phyloP scores from a whole-genome alignment of 2,797 vertebrate species.

The Salarias fasciatus region DNA sequence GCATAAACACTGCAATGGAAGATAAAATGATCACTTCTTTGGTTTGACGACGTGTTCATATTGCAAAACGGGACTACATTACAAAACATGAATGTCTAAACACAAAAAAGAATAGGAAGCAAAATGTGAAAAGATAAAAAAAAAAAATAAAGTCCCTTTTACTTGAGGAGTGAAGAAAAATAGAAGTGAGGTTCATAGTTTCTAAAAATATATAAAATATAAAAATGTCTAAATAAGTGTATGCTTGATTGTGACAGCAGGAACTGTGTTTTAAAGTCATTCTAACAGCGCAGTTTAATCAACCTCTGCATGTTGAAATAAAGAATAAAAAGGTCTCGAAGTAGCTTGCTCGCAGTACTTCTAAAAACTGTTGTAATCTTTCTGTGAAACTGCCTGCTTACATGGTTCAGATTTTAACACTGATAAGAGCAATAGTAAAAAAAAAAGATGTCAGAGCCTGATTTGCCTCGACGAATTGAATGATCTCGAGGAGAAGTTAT shows the following conservation, averaged over 20 bases:
- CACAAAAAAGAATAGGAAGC: too few species aligned
- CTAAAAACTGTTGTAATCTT: neutral
- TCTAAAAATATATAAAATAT: neutral
- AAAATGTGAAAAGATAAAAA: too few species aligned
- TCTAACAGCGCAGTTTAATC: neutral
- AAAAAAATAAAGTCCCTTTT: conserved; percentile 7
- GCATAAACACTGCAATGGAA: neutral
- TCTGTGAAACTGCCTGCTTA: too few species aligned
- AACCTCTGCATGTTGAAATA: neutral
- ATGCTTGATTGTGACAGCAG: conserved; percentile 10
- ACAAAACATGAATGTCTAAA: neutral
- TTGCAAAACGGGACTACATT: neutral
- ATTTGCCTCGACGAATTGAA: too few species aligned
- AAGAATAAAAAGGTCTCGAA: neutral
- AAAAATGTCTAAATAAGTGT: too few species aligned
- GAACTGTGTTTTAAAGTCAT: conserved; percentile 5
- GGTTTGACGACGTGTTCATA: neutral
- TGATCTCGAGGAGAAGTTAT: too few species aligned
- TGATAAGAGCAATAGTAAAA: too few species aligned
- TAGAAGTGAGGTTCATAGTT: neutral
- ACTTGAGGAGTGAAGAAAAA: too few species aligned
- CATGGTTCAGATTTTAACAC: too few species aligned
- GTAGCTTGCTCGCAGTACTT: neutral
- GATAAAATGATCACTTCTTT: conserved; percentile 13
- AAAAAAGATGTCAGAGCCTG: neutral